phyloP scores from a whole-genome alignment of 2,113 vertebrate species.

The Paedocypris sp. region DNA sequence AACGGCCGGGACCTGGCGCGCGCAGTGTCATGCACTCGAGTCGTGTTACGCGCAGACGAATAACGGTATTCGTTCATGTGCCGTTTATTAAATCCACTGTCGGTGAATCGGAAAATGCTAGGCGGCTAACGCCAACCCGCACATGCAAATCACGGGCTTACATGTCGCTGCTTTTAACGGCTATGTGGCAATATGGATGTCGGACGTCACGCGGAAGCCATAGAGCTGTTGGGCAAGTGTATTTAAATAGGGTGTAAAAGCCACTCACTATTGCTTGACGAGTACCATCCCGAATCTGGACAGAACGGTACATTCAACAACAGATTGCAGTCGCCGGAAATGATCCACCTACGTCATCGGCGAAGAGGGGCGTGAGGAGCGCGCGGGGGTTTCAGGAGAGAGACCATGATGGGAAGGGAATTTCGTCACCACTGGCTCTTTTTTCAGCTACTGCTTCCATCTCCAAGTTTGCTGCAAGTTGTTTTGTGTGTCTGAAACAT shows the following conservation, averaged over 20 bases:
- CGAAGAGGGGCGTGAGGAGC: constrained; percentile 9
- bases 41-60: not conserved
- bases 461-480: not conserved
- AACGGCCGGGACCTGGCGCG: too few species aligned
- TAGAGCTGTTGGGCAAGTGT: not conserved
- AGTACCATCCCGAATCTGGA: constrained; percentile 42
- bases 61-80: not conserved
- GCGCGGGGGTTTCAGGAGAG: not conserved
- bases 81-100: not conserved
- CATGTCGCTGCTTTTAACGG: not conserved
- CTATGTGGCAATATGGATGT: not conserved
- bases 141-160: constrained; percentile 17
- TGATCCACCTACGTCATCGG: constrained; percentile 20
- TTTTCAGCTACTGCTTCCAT: not conserved
- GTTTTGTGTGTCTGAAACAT: too few species aligned
- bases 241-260: not conserved
- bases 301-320: constrained; percentile 39
- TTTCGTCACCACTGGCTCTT: not conserved
- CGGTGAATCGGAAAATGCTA: constrained; percentile 5
- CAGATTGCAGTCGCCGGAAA: constrained; percentile 38
- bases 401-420: constrained; percentile 27
- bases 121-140: constrained; percentile 21
- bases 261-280: constrained; percentile 45
- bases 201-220: not conserved
- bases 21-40: not conserved